A percentile compares a stretch with the other conserved stretches of the same genome.
These are phyloP conservation scores for Poeciliopsis turneri DNA, from an alignment of 2,797 vertebrate species.

Conservation along the genomic window DNA sequence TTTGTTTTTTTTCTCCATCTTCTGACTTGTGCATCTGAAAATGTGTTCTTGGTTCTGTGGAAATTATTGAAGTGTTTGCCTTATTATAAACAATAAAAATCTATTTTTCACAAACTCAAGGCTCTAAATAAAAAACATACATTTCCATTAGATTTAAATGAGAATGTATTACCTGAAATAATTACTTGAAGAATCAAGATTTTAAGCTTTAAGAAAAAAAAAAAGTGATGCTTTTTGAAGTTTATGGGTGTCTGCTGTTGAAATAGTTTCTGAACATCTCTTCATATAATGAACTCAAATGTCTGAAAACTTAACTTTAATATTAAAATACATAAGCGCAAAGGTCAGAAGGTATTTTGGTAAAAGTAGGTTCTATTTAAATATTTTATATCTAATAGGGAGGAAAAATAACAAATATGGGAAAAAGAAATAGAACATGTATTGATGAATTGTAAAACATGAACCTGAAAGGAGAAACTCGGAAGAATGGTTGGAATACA, in stretches of 20 bases:
- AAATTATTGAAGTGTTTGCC: conserved; percentile 9
- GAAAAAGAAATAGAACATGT: too few species aligned
- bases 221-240: background rate
- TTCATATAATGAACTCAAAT: background rate
- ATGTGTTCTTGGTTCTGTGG: background rate
- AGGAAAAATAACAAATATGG: too few species aligned
- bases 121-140: background rate
- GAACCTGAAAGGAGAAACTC: too few species aligned
- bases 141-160: background rate
- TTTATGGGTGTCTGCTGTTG: background rate
- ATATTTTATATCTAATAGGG: too few species aligned
- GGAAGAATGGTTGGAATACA: too few species aligned
- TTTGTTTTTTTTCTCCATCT: background rate
- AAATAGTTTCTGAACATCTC: background rate
- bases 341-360: too few species aligned
- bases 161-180: background rate
- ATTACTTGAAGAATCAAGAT: background rate
- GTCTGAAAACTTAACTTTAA: background rate
- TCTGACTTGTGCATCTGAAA: conserved; percentile 13
- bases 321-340: too few species aligned
- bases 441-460: too few species aligned
- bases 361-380: too few species aligned
- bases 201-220: background rate
- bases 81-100: conserved; percentile 16
- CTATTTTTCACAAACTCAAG: background rate